Percentiles rank a stretch among this genome's conserved stretches.
Conservation (phyloP, 2,888 invertebrate genomes). For the Drosophila austrosaltans region DNA sequence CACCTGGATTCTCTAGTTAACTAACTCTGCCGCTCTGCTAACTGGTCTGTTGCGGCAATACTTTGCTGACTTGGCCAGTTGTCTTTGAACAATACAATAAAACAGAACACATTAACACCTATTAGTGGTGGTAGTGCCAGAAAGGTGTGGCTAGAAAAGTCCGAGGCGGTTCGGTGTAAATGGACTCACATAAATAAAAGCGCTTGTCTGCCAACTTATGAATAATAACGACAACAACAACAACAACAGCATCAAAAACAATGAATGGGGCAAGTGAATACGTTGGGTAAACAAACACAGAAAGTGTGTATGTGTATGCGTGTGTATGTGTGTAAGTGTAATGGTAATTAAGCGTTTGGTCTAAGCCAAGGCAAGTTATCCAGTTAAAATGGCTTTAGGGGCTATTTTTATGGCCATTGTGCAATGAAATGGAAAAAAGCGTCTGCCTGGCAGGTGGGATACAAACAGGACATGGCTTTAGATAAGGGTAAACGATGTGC, state of each 20-base stretch:
- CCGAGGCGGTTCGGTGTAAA: slow-evolving; percentile 57
- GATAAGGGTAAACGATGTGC: slow-evolving; percentile 33
- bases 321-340: slow-evolving; percentile 15
- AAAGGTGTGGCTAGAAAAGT: slow-evolving; percentile 11
- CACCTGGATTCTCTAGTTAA: slow-evolving; percentile 1
- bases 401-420: slow-evolving; percentile 70
- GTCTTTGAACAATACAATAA: slow-evolving; percentile 47
- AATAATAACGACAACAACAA: slow-evolving; percentile 67
- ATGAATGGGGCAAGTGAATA: slow-evolving; percentile 11
- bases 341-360: slow-evolving; percentile 71
- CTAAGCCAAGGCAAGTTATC: slow-evolving; percentile 44
- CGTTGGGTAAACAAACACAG: slow-evolving; percentile 14
- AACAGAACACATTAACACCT: slow-evolving; percentile 70
- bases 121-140: slow-evolving; percentile 47
- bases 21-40: slow-evolving; percentile 28
- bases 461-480: slow-evolving; percentile 32
- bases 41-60: background rate
- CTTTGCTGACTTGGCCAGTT: slow-evolving; percentile 10
- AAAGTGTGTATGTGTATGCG: slow-evolving; percentile 14
- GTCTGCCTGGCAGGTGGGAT: slow-evolving; percentile 15
- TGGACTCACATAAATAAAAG: slow-evolving; percentile 70
- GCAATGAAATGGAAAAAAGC: slow-evolving; percentile 56
- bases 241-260: slow-evolving; percentile 46
- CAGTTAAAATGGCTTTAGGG: slow-evolving; percentile 61
- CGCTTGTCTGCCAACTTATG: slow-evolving; percentile 73